phyloP scores from a whole-genome alignment of 2,113 vertebrate species.

The Turnix velox region DNA sequence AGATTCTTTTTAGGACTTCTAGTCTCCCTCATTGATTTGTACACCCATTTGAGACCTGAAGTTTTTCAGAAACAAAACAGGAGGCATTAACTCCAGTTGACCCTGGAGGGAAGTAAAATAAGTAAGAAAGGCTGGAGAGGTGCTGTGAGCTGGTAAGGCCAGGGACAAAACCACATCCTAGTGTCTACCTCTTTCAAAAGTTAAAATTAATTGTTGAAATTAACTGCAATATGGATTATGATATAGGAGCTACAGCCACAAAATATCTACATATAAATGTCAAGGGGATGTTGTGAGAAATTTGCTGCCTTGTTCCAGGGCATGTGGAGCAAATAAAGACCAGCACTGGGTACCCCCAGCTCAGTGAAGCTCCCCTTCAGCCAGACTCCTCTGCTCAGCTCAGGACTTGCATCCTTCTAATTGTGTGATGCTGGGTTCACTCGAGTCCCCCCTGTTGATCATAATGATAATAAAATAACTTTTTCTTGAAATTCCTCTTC shows the following conservation, averaged over 20 bases:
- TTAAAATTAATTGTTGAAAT: not conserved
- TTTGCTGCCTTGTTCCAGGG: not conserved
- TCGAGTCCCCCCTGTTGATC: not conserved
- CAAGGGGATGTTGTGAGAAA: not conserved
- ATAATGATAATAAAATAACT: not conserved
- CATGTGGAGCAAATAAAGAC: not conserved
- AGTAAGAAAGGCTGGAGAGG: not conserved
- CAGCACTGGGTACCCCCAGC: rapidly evolving
- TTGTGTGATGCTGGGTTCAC: not conserved
- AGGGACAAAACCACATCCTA: not conserved
- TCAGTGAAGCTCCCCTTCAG: not conserved
- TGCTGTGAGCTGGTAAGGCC: not conserved
- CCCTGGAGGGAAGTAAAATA: not conserved
- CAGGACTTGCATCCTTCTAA: not conserved
- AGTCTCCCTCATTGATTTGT: not conserved
- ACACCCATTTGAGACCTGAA: not conserved
- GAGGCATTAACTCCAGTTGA: not conserved
- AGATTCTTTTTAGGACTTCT: not conserved
- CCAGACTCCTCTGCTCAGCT: not conserved
- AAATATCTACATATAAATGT: not conserved
- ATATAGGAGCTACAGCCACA: not conserved
- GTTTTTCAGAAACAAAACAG: not conserved
- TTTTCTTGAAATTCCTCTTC: not conserved
- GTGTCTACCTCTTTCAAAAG: not conserved
- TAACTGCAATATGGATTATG: not conserved